A percentile compares a stretch with the other conserved stretches of the same genome.
These are phyloP conservation scores for Linnaemya vulpina DNA, from an alignment of 2,888 invertebrate species.

Conservation along the genomic window DNA sequence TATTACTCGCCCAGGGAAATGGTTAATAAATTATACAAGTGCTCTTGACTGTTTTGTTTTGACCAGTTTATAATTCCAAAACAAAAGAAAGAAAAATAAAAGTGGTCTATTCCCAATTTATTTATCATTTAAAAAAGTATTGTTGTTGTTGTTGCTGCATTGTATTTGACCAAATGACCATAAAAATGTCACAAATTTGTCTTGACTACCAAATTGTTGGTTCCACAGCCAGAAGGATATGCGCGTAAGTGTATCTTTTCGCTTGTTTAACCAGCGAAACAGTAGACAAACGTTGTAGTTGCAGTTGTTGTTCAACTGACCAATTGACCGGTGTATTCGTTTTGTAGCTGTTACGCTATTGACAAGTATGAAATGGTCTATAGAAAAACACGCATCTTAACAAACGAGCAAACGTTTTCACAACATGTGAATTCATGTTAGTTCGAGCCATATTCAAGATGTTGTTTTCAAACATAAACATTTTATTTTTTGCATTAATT, in stretches of 20 bases:
- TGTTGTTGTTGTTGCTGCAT: neutral
- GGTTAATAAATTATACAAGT: conserved; percentile 76
- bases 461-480: conserved; percentile 40
- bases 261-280: conserved; percentile 28
- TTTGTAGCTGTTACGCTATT: conserved; percentile 22
- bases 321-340: conserved; percentile 46
- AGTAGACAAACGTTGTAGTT: conserved; percentile 59
- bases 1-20: conserved; percentile 76
- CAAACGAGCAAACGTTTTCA: neutral
- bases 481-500: conserved; percentile 68
- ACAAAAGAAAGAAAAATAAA: conserved; percentile 17
- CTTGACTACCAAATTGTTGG: conserved; percentile 55
- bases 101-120: conserved; percentile 17
- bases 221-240: neutral
- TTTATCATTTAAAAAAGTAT: conserved; percentile 5
- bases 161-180: conserved; percentile 74
- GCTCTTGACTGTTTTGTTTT: conserved; percentile 59
- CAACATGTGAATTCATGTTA: neutral
- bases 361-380: conserved; percentile 46
- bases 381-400: neutral
- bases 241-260: neutral
- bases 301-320: conserved; percentile 29
- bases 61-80: conserved; percentile 65
- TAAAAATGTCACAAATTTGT: conserved; percentile 73
- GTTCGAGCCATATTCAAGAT: conserved; percentile 58